Evolutionary conservation across 2,888 invertebrate genomes (phyloP).

Genomic region (Podotricha telesiphe): DNA sequence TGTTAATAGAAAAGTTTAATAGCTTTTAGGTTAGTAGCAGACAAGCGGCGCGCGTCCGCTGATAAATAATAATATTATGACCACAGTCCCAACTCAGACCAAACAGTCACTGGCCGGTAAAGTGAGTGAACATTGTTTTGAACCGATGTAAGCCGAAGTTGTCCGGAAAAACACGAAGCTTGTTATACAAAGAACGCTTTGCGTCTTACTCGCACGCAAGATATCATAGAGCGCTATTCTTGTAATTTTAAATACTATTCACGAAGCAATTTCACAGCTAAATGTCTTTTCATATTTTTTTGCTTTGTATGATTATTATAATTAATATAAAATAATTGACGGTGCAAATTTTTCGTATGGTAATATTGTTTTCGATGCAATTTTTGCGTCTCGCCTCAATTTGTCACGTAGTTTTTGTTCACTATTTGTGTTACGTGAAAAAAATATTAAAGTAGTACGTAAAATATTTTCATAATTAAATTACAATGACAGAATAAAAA

Average conservation of each 20-base stretch:
- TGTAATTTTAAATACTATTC: conserved; percentile 4
- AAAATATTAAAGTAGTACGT: too few relatives aligned
- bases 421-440: too few relatives aligned
- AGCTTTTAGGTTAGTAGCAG: conserved; percentile 20
- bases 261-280: background rate
- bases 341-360: too few relatives aligned
- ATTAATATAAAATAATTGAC: too few relatives aligned
- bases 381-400: too few relatives aligned
- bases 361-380: too few relatives aligned
- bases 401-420: too few relatives aligned
- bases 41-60: conserved; percentile 57
- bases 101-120: conserved; percentile 52
- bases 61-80: conserved; percentile 63
- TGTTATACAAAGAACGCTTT: conserved; percentile 51
- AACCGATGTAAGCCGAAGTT: conserved; percentile 64
- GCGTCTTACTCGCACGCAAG: conserved; percentile 7
- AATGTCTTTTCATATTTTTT: background rate
- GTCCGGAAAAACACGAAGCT: conserved; percentile 66
- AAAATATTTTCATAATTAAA: too few relatives aligned
- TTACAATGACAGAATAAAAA: too few relatives aligned
- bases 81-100: conserved; percentile 53
- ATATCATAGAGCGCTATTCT: background rate
- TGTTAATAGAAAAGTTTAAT: conserved; percentile 4
- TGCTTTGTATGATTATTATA: too few relatives aligned
- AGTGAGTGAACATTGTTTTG: conserved; percentile 64